phyloP scores from a whole-genome alignment of 1,140 invertebrate species.

The Matsumurasca onukii region DNA sequence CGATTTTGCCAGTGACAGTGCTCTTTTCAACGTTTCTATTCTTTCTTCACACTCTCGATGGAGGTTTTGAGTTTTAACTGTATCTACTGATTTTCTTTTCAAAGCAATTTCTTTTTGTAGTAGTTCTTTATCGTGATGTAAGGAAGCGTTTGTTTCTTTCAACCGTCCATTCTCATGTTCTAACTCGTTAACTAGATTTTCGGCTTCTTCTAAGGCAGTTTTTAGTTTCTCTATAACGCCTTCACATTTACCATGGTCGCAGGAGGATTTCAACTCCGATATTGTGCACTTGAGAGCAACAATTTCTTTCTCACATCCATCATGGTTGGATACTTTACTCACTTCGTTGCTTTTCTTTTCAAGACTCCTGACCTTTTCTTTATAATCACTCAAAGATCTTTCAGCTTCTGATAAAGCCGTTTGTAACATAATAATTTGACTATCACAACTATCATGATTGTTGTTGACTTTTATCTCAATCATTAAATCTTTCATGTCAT shows the following conservation, averaged over 20 bases:
- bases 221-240: not conserved
- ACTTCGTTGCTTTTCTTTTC: constrained; percentile 1
- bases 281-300: not conserved
- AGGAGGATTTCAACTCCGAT: not conserved
- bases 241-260: constrained; percentile 7
- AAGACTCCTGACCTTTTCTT: not conserved
- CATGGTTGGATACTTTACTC: not conserved
- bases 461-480: not conserved
- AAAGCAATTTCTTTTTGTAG: not conserved
- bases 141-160: not conserved
- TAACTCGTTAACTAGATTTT: not conserved
- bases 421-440: constrained; percentile 1
- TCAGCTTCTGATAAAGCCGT: not conserved
- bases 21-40: not conserved
- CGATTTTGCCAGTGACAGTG: not conserved
- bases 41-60: not conserved
- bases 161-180: not conserved
- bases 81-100: not conserved
- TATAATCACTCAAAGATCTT: not conserved
- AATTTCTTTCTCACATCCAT: constrained; percentile 5
- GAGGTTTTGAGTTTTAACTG: not conserved
- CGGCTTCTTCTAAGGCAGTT: not conserved
- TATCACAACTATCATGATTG: not conserved
- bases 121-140: not conserved
- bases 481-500: not conserved